Evolutionary conservation across 2,113 vertebrate genomes (phyloP).

Genomic region (Sebastes fasciatus): DNA sequence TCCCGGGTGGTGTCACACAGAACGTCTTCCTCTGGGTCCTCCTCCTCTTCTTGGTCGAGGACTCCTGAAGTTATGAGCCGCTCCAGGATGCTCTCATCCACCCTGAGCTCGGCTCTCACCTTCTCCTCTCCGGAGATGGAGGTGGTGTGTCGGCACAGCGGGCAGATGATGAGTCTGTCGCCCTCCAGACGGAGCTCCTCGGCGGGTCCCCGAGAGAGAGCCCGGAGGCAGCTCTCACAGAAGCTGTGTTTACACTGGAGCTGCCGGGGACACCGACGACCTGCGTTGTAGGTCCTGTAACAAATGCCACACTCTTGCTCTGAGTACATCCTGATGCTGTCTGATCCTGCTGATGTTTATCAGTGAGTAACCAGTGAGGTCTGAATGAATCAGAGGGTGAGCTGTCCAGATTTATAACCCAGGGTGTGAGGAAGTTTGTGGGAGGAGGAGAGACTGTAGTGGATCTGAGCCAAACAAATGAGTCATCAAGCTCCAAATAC

Average conservation of each 20-base stretch:
- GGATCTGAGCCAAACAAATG: neutral
- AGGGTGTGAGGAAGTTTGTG: constrained; percentile 6
- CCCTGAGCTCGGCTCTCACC: constrained; percentile 65
- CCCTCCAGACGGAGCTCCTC: neutral
- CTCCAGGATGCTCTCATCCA: constrained; percentile 71
- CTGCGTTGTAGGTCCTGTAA: constrained; percentile 76
- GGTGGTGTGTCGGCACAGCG: constrained; percentile 78
- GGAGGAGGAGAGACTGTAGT: neutral
- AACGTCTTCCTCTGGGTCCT: constrained; percentile 29
- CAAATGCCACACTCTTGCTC: constrained; percentile 84
- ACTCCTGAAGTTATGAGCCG: constrained; percentile 51
- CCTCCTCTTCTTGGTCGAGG: constrained; percentile 40
- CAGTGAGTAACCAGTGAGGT: neutral
- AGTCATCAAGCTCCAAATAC: constrained; percentile 14
- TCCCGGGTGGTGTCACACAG: neutral
- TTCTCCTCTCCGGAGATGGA: constrained; percentile 31
- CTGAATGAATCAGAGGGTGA: neutral
- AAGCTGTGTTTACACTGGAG: constrained; percentile 82
- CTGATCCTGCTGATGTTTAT: neutral
- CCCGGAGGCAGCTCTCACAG: constrained; percentile 80
- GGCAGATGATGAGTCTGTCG: constrained; percentile 64
- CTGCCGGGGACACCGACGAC: constrained; percentile 78
- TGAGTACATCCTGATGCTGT: constrained; percentile 58
- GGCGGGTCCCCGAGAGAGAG: constrained; percentile 27
- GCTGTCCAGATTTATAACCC: constrained; percentile 17